These are phyloP conservation scores for Rhizomys pruinosus DNA, from an alignment of 2,113 vertebrate species.

Conservation along the genomic window DNA sequence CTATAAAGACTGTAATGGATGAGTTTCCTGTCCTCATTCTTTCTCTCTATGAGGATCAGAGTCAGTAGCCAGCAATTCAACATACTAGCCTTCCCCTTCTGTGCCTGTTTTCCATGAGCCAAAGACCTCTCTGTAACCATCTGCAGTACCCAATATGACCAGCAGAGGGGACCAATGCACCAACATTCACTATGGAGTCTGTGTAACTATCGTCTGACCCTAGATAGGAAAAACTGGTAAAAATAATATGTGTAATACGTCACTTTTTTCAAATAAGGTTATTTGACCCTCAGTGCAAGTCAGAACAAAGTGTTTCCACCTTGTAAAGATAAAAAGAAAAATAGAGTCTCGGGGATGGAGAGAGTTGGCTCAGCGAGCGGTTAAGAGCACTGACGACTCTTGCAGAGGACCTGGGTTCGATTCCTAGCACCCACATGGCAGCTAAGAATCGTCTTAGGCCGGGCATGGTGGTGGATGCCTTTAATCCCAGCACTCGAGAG, in stretches of 20 bases:
- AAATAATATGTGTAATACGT: not conserved
- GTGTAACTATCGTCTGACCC: not conserved
- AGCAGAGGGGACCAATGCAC: slow-evolving; percentile 69
- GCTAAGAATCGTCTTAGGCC: no score
- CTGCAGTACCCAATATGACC: not conserved
- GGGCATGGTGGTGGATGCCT: no score
- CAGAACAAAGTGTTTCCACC: not conserved
- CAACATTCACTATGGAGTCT: not conserved
- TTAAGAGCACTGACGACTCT: no score
- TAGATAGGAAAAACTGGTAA: not conserved
- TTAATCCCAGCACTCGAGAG: no score
- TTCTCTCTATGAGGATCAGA: not conserved
- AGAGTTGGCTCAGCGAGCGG: no score
- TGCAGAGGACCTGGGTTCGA: no score
- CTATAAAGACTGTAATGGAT: not conserved
- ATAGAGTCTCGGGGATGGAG: not conserved
- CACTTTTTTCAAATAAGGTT: not conserved
- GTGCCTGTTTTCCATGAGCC: not conserved
- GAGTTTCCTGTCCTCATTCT: not conserved
- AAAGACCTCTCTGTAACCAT: not conserved
- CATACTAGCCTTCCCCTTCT: not conserved
- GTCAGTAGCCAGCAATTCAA: not conserved
- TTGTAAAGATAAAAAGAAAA: not conserved
- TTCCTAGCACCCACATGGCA: no score
- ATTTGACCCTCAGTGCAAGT: not conserved